phyloP scores from a whole-genome alignment of 2,888 invertebrate species.

The Eremobia ochroleuca region DNA sequence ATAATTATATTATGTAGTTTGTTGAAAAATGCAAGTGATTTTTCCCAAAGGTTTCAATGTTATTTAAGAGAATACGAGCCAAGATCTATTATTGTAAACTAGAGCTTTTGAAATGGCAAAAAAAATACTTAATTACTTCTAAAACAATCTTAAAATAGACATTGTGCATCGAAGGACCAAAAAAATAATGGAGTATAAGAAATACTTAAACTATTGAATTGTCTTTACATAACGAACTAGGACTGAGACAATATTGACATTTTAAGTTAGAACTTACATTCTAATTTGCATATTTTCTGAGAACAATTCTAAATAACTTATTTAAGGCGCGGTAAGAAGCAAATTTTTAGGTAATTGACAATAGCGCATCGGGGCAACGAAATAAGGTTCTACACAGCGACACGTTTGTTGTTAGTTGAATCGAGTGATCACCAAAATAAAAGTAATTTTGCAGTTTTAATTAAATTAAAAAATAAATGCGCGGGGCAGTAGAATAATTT shows the following conservation, averaged over 20 bases:
- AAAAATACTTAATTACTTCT: too few species aligned
- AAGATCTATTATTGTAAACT: not conserved
- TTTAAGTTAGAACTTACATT: constrained; percentile 10
- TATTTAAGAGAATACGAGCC: not conserved
- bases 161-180: too few species aligned
- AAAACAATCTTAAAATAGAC: not conserved
- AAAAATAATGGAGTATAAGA: not conserved
- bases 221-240: not conserved
- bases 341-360: not conserved
- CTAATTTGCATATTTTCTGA: constrained; percentile 27
- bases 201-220: not conserved
- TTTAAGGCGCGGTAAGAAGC: not conserved
- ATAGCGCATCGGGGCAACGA: too few species aligned
- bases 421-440: too few species aligned
- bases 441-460: too few species aligned
- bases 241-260: not conserved
- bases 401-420: too few species aligned
- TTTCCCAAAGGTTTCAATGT: not conserved
- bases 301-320: not conserved
- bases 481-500: too few species aligned
- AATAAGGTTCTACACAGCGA: too few species aligned
- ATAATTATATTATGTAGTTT: too few species aligned
- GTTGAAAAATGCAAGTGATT: not conserved
- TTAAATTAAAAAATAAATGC: too few species aligned
- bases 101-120: not conserved